Percentiles rank a stretch among this genome's conserved stretches.
These are phyloP conservation scores for Polydrusus tereticollis DNA, from an alignment of 2,888 invertebrate genomes.

Conservation along the genomic window DNA sequence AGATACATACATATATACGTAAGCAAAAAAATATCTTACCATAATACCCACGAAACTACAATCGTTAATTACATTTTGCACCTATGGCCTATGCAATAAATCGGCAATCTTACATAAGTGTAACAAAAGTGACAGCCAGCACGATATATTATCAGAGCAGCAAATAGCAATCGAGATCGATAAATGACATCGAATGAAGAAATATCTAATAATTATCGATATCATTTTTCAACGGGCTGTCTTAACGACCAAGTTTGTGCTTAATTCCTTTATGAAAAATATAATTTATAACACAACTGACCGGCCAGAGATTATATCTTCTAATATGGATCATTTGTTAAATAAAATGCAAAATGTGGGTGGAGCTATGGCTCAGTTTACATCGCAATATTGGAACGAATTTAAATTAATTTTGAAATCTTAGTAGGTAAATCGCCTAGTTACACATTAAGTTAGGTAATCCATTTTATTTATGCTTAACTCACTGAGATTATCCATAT, in stretches of 20 bases:
- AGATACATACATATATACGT: neutral
- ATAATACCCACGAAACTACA: neutral
- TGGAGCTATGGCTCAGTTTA: conserved; percentile 35
- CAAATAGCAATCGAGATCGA: conserved; percentile 23
- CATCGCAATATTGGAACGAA: neutral
- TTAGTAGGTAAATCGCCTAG: neutral
- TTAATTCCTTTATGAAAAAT: conserved; percentile 37
- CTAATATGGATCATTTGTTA: conserved; percentile 37
- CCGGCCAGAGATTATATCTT: conserved; percentile 42
- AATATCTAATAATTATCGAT: conserved; percentile 34
- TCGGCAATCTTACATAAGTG: conserved; percentile 20
- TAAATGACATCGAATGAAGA: conserved; percentile 38
- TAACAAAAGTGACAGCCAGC: conserved; percentile 23
- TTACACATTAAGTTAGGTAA: neutral
- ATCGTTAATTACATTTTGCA: conserved; percentile 15
- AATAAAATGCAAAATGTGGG: conserved; percentile 40
- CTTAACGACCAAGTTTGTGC: conserved; percentile 23
- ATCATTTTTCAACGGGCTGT: conserved; percentile 27
- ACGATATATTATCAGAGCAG: conserved; percentile 22
- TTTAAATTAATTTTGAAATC: neutral
- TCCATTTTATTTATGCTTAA: too few species aligned
- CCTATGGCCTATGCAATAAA: conserved; percentile 24
- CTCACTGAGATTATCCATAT: too few species aligned
- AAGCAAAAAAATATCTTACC: neutral
- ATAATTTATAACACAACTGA: conserved; percentile 46